Base-by-base conservation (phyloP, 1,140 invertebrate genomes). In the Semibalanus balanoides region DNA sequence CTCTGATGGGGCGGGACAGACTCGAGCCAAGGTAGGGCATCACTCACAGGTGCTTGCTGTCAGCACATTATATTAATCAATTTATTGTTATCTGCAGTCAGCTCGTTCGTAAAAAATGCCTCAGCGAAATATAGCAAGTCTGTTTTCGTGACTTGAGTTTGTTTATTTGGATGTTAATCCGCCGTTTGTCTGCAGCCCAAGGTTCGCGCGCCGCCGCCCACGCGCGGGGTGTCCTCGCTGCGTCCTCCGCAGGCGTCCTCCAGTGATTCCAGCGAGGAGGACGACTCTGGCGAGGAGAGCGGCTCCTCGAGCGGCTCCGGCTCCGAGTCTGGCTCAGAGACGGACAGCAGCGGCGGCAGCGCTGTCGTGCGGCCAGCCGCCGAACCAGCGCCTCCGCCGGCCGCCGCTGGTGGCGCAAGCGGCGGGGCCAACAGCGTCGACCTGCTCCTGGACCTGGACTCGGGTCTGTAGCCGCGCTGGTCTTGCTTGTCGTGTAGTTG, bases 401-500 rank as follows among this genome's bases (percentile, higher is more conserved):
- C 51, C 22, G 11, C 14, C 11, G 51, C 51, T 19, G 51, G 74
- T 77, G 80, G 69, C 76, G 89, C n/a, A n/a, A n/a, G 87, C 79
- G 88, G 86, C 75, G 81, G 75, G 75, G 89, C 87, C 79, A 88
- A 86, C 76, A 92, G 91, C 84, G 85, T 93, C 75, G 93, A 96
- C 85, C 84, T 96, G 40, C 84, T 97, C 25, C 83, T 97, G 30
- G 93, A 96, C 82, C 86, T 96, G 72, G 91, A 91, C 84, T 14
- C 73, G 17, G 30, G 28, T 75, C 70, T 75, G 31, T 75, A 40
- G 30, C 29, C 29, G 31, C 31, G 72, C 29, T 17, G 29, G 35
- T 1, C 11, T 19, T 1, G 11, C 31, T 76, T 75, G 31, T 72
- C 69, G 69, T 0, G 35, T 40, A 40, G 35, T 17, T 40, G 35